Evolutionary conservation across 2,888 invertebrate species (phyloP).

Genomic region (Calliphora vomitoria): DNA sequence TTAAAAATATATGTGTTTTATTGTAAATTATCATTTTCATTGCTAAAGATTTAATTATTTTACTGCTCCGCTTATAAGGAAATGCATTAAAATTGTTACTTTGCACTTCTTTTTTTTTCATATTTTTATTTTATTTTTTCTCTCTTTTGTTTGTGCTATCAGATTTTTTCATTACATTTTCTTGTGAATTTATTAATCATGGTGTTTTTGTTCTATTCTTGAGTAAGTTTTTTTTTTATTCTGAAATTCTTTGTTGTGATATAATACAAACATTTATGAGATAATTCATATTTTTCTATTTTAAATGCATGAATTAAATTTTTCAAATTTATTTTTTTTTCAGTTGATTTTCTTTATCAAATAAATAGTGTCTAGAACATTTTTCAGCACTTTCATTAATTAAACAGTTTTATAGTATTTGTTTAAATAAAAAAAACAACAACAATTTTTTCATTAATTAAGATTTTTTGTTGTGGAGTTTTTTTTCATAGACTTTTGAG

Average conservation of each 20-base stretch:
- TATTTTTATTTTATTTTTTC: background rate
- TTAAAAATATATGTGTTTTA: background rate
- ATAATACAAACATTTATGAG: conserved; percentile 37
- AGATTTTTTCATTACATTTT: conserved; percentile 35
- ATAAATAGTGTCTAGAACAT: conserved; percentile 20
- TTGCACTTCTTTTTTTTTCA: conserved; percentile 29
- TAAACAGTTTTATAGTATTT: conserved; percentile 24
- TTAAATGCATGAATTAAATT: conserved; percentile 29
- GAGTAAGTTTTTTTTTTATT: background rate
- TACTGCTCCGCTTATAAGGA: conserved; percentile 10
- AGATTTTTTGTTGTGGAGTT: conserved; percentile 14
- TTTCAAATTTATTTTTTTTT: conserved; percentile 17
- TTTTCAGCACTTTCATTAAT: conserved; percentile 56
- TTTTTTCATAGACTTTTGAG: background rate
- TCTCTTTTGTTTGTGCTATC: conserved; percentile 27
- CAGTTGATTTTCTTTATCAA: conserved; percentile 22
- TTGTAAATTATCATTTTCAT: too few relatives aligned
- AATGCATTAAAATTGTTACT: conserved; percentile 50
- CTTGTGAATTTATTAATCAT: conserved; percentile 52
- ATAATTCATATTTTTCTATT: conserved; percentile 50
- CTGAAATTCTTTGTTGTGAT: conserved; percentile 34
- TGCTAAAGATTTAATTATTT: conserved; percentile 18
- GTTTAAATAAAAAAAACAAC: conserved; percentile 10
- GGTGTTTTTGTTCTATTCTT: background rate
- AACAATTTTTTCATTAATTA: conserved; percentile 24